phyloP scores from a whole-genome alignment of 2,888 invertebrate genomes.

The Cheilosia vulpina region DNA sequence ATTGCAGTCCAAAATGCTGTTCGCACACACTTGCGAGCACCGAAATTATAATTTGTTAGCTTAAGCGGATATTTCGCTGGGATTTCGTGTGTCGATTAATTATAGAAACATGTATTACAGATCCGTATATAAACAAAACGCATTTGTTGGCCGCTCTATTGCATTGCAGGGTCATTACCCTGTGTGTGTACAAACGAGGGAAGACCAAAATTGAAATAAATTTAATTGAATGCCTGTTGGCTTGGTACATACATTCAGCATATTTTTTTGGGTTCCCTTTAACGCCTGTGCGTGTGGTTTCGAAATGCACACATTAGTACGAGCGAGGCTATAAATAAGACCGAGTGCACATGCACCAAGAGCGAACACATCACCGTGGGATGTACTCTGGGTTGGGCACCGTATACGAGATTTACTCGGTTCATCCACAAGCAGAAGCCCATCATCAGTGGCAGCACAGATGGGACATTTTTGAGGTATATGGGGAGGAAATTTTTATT shows the following conservation, averaged over 20 bases:
- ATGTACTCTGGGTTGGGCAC: neutral
- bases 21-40: no score
- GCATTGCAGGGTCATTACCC: conserved; percentile 62
- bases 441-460: no score
- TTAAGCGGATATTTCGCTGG: neutral
- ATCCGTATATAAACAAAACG: neutral
- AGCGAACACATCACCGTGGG: neutral
- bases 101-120: conserved; percentile 36
- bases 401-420: neutral
- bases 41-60: no score
- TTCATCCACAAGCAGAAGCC: neutral
- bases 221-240: conserved; percentile 13
- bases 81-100: conserved; percentile 18
- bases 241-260: neutral
- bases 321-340: conserved; percentile 24
- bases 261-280: neutral
- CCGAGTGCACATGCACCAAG: conserved; percentile 31
- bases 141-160: conserved; percentile 22
- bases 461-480: no score
- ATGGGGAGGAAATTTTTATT: neutral
- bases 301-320: neutral
- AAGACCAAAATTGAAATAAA: conserved; percentile 32
- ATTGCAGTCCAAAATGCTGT: no score
- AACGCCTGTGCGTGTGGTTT: conserved; percentile 25
- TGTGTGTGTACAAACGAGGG: conserved; percentile 14